Base-by-base conservation (phyloP, 2,888 invertebrate genomes). In the Eucera pruinosa region DNA sequence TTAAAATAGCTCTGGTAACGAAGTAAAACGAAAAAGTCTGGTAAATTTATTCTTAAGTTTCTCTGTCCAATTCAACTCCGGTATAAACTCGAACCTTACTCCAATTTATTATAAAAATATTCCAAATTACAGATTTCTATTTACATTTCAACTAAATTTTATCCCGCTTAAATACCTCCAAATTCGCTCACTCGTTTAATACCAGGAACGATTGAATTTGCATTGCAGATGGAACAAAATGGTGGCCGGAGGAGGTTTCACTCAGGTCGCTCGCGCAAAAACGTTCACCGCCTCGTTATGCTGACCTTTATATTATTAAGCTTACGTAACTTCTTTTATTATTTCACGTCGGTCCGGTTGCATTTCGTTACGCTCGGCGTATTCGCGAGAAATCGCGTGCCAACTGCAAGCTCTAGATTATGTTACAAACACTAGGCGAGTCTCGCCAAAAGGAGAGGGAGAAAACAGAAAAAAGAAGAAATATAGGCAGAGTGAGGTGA, bases 311-410 rank as follows among this genome's bases (percentile, higher is more conserved):
- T 64, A 45, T 69, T 43, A 65, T 69, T 61, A 75, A 65, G 68
- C 55, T 69, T 65, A 48, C 75, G 75, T 69, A 75, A 78, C 58
- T 54, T 47, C 45, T 75, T 78, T 75, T 75, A 75, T 78, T 75
- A 75, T 75, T 78, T 69, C 48, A 55, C 27, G 48, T 65, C 41
- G 45, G 48, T 30, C 30, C 9, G 33, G 58, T 54, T 61, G 60
- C 58, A 43, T 75, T 60, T 57, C 41, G 58, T 47, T 68, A 60
- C 52, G 68, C 48, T 55, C 41, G 52, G 57, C 50, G 20, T 52
- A 54, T 41, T 74, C 68, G 58, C 47, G 54, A 64, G 52, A 68
- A 68, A 67, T 77, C 64, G 62, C 52, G 43, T 47, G 75, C 54
- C 67, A 68, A 64, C 62, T 58, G 67, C 36, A 33, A 58, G n/a